Conservation (phyloP, 2,113 vertebrate species). For the Apaloderma vittatum region DNA sequence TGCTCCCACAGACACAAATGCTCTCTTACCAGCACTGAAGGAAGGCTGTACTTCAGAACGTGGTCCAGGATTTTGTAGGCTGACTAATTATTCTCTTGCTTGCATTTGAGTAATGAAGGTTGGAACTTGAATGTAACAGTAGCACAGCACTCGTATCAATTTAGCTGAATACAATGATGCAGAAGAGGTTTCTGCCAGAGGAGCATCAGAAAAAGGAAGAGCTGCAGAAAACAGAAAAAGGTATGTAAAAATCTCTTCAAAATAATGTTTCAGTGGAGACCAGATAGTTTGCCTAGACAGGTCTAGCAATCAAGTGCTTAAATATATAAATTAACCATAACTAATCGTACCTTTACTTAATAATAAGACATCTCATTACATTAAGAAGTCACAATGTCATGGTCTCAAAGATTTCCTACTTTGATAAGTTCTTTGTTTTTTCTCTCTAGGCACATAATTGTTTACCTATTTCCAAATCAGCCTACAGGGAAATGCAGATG, state of each 20-base stretch:
- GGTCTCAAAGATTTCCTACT: not conserved
- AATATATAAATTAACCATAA: not conserved
- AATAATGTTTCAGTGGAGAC: not conserved
- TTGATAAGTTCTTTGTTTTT: not conserved
- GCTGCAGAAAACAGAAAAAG: not conserved
- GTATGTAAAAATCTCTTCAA: not conserved
- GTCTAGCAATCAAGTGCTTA: not conserved
- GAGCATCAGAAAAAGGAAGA: not conserved
- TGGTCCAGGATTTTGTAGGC: not conserved
- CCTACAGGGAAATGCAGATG: not conserved
- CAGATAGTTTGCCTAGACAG: not conserved
- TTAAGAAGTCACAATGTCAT: not conserved
- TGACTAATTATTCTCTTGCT: not conserved
- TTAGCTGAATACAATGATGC: not conserved
- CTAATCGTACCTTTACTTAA: not conserved
- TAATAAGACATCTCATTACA: not conserved
- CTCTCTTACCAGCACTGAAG: accelerated
- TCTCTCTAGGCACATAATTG: not conserved
- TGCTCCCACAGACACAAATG: accelerated
- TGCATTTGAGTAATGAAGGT: not conserved
- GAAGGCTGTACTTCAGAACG: not conserved
- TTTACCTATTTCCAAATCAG: not conserved
- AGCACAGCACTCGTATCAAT: not conserved
- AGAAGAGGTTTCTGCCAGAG: not conserved
- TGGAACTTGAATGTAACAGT: not conserved